A percentile compares a stretch with the other conserved stretches of the same genome.
These are phyloP conservation scores for Musca vetustissima DNA, from an alignment of 1,140 invertebrate genomes.

Conservation along the genomic window DNA sequence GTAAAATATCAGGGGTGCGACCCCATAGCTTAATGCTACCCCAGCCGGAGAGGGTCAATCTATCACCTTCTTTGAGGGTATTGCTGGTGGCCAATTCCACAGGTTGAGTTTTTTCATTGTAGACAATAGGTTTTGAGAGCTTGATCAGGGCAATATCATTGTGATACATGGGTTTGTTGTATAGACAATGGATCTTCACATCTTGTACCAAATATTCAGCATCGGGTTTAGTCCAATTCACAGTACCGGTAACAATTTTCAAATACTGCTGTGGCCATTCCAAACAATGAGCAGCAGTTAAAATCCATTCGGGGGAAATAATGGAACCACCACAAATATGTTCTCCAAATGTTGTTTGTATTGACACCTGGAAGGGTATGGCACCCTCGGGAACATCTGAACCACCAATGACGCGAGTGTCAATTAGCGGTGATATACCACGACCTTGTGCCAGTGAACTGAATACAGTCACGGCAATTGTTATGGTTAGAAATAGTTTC, in stretches of 20 bases:
- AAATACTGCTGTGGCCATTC: conserved; percentile 49
- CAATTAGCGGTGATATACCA: conserved; percentile 2
- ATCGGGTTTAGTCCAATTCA: conserved; percentile 41
- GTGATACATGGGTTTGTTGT: conserved; percentile 47
- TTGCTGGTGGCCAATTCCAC: conserved; percentile 40
- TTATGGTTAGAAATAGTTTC: background rate
- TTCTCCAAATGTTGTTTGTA: conserved; percentile 45
- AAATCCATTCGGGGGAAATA: conserved; percentile 44
- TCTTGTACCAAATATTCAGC: conserved; percentile 39
- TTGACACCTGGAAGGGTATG: conserved; percentile 57
- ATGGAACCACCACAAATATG: conserved; percentile 58
- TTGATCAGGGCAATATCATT: conserved; percentile 61
- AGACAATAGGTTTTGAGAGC: conserved; percentile 53
- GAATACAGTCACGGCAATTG: background rate
- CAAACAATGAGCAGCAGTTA: conserved; percentile 57
- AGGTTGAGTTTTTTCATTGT: conserved; percentile 54
- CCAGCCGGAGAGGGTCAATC: conserved; percentile 60
- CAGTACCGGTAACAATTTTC: conserved; percentile 43
- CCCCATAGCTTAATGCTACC: conserved; percentile 54
- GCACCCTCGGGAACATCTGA: conserved; percentile 45
- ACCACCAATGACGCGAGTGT: conserved; percentile 55
- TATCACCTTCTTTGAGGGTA: conserved; percentile 33
- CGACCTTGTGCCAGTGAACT: background rate
- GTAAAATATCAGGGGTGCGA: conserved; percentile 40
- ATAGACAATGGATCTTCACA: conserved; percentile 39